Evolutionary conservation across 2,888 invertebrate species (phyloP), one percentile per base, ranked within the genome.

Genomic region (Noctua comes): DNA sequence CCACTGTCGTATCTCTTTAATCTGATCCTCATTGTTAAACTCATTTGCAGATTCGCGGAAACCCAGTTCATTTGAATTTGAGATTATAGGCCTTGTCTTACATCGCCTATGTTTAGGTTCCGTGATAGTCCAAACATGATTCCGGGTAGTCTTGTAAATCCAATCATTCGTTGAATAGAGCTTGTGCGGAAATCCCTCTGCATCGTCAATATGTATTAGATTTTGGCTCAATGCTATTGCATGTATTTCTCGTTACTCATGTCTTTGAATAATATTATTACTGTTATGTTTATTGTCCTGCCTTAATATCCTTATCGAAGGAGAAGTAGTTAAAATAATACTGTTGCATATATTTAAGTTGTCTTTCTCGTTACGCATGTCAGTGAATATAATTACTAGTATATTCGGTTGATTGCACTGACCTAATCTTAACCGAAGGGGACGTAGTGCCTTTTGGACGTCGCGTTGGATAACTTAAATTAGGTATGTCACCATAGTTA

Each of bases 21-120:
- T 79, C 84, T 74, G 57, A 51, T 43, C 27, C 10, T 36, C 31
- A 68, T 81, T 75, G 77, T 68, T 65, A n/a, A 36, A 57, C 36
- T 73, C 31, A 43, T 10, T 74, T 43, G 31, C 64, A 57, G 27
- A 59, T 64, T 65, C 64, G 54, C 5, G n/a, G 43, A 31, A 68
- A n/a, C 18, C 40, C 7, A 36, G 43, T 48, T 57, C 10, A 68
- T 57, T 80, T 64, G 1, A 40, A 75, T 64, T 57, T 16, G 21
- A 46, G 43, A 54, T 79, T 54, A 54, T 27, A 1, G 3, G 0
- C 11, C 11, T 62, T 36, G 31, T n/a, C 7, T n/a, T 8, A 48
- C 31, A 64, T 66, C 16, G 43, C 8, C 40, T 43, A 16, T 43
- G 40, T 31, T 79, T 68, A 7, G 43, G 7, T 24, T 40, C 66